Conservation (phyloP, 2,888 invertebrate genomes). For the Abscondita cerata region DNA sequence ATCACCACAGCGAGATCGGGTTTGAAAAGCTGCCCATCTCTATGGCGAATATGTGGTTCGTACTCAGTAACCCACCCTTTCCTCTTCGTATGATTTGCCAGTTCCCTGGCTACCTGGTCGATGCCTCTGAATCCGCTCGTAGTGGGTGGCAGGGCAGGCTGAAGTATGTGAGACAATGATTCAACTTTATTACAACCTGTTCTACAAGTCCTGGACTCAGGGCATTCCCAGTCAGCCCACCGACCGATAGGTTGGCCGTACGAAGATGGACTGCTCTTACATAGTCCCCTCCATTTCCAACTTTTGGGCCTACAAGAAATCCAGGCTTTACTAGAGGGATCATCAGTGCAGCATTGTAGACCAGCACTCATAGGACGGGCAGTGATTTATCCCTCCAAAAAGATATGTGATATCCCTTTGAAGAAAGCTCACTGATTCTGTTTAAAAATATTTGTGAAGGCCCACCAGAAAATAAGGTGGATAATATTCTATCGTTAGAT, state of each 20-base stretch:
- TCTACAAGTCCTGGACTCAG: slow-evolving; percentile 32
- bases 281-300: slow-evolving; percentile 44
- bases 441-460: too few species aligned
- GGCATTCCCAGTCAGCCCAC: slow-evolving; percentile 40
- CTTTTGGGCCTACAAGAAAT: slow-evolving; percentile 30
- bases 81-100: not conserved
- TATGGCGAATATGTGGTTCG: not conserved
- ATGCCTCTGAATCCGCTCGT: slow-evolving; percentile 33
- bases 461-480: too few species aligned
- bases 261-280: slow-evolving; percentile 41
- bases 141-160: slow-evolving; percentile 40
- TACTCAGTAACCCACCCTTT: not conserved
- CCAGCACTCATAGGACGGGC: too few species aligned
- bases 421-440: too few species aligned
- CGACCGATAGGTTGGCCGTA: slow-evolving; percentile 38
- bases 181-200: slow-evolving; percentile 39
- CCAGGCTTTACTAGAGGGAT: too few species aligned
- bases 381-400: too few species aligned
- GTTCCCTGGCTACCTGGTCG: slow-evolving; percentile 12
- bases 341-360: too few species aligned
- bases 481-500: too few species aligned
- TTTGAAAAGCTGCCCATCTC: not conserved
- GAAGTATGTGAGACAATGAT: slow-evolving; percentile 41
- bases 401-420: too few species aligned
- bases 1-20: too few species aligned